These are phyloP conservation scores for Hemicordylus capensis DNA, from an alignment of 2,113 vertebrate genomes.

Conservation along the genomic window DNA sequence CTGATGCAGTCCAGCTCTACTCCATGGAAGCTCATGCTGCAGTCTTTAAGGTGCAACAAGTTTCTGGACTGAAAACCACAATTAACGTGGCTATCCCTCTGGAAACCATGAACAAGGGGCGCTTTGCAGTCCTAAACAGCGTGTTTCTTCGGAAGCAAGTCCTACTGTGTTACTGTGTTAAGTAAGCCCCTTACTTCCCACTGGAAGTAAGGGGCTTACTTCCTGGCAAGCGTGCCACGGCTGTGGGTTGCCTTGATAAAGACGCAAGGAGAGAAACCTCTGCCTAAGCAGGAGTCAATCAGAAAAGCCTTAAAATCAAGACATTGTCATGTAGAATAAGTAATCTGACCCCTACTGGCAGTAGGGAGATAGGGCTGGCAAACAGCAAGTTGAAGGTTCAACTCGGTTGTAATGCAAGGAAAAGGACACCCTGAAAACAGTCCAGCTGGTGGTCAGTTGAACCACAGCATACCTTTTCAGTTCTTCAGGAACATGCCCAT, in stretches of 20 bases:
- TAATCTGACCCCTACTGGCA: conserved; percentile 38
- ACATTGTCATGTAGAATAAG: neutral
- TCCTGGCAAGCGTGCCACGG: too few relatives aligned
- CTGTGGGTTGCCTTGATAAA: neutral
- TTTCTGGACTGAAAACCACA: too few relatives aligned
- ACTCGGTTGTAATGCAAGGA: neutral
- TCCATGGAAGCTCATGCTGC: too few relatives aligned
- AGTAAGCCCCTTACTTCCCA: too few relatives aligned
- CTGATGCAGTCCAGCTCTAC: too few relatives aligned
- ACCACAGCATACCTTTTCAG: neutral
- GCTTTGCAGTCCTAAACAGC: neutral
- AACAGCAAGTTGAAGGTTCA: neutral
- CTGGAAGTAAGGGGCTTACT: neutral
- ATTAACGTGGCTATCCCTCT: too few relatives aligned
- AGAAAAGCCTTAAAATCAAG: neutral
- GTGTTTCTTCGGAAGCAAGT: neutral
- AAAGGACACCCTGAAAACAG: conserved; percentile 11
- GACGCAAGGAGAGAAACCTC: neutral
- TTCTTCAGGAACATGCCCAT: neutral
- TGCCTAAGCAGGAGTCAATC: neutral
- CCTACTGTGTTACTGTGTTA: too few relatives aligned
- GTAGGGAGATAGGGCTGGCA: rapidly evolving
- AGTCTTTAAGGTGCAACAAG: too few relatives aligned
- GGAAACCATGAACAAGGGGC: neutral
- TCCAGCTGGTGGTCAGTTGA: neutral